Evolutionary conservation across 53 echinoderm and acorn worm species (phyloP), one percentile per base, ranked within the genome.

Genomic region (Holothuria scabra): DNA sequence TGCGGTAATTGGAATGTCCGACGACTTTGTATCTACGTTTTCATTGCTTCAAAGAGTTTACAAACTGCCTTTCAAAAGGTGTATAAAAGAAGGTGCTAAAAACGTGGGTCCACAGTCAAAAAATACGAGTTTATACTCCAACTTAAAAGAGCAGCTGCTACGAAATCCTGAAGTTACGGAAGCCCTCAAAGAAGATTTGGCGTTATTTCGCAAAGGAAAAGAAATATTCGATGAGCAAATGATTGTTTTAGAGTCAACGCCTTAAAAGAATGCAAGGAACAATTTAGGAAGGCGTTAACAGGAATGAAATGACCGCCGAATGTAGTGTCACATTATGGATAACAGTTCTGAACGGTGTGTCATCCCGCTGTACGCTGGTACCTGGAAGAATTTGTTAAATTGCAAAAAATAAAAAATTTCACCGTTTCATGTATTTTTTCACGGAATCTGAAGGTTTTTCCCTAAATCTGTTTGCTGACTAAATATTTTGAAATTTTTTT

Each of bases 211-310:
- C 26, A 91, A 89, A 79, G 94, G 89, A 11, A 14, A 80, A 28
- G 82, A 91, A 55, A 94, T 94, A 22, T 94, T 94, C 87, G 59
- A 89, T 14, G 58, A 65, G 26, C 87, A 94, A 67, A 94, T 64
- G 64, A 64, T 24, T 13, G 30, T 19, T 9, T 4, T 18, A 1
- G 22, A 16, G 8, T 63, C 25, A 63, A n/a, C n/a, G n/a, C n/a
- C n/a, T n/a, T n/a, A n/a, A n/a, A n/a, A n/a, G n/a, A n/a, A n/a
- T n/a, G n/a, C n/a, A n/a, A n/a, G n/a, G n/a, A n/a, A n/a, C n/a
- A n/a, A n/a, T n/a, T n/a, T n/a, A n/a, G n/a, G n/a, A n/a, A n/a
- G n/a, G n/a, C n/a, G n/a, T n/a, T n/a, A n/a, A n/a, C n/a, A n/a
- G n/a, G n/a, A n/a, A n/a, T n/a, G n/a, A n/a, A n/a, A n/a, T n/a